These are phyloP conservation scores for Limnephilus lunatus DNA, from an alignment of 2,888 invertebrate species.

Conservation along the genomic window DNA sequence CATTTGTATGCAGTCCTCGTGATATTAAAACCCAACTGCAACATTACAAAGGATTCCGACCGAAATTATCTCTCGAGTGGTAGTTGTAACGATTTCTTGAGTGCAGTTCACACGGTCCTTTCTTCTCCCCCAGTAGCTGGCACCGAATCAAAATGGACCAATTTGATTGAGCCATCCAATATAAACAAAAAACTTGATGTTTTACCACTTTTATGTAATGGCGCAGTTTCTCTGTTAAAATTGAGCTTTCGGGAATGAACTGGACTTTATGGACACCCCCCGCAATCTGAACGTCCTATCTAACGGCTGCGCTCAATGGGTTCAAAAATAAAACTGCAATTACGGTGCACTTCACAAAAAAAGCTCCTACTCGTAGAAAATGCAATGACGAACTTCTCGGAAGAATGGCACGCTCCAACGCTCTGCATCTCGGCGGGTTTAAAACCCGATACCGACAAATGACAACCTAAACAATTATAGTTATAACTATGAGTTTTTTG, in stretches of 20 bases:
- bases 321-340: slow-evolving; percentile 10
- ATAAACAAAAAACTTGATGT: neutral
- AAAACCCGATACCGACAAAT: neutral
- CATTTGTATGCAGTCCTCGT: slow-evolving; percentile 30
- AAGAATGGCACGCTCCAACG: neutral
- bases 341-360: neutral
- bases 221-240: neutral
- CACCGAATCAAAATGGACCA: neutral
- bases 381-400: neutral
- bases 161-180: neutral
- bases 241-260: neutral
- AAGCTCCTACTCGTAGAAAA: neutral
- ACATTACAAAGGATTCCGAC: slow-evolving; percentile 36
- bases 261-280: neutral
- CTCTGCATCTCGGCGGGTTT: neutral
- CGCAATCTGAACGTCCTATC: slow-evolving; percentile 9
- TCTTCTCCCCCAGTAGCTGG: neutral
- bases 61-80: slow-evolving; percentile 14
- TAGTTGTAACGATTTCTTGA: slow-evolving; percentile 12
- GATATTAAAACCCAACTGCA: slow-evolving; percentile 22
- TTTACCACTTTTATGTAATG: neutral
- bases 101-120: neutral
- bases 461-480: neutral
- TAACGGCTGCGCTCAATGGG: slow-evolving; percentile 19
- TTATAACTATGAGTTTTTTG: neutral